Conservation (phyloP, 2,113 vertebrate genomes). For the Leucosticte australis region DNA sequence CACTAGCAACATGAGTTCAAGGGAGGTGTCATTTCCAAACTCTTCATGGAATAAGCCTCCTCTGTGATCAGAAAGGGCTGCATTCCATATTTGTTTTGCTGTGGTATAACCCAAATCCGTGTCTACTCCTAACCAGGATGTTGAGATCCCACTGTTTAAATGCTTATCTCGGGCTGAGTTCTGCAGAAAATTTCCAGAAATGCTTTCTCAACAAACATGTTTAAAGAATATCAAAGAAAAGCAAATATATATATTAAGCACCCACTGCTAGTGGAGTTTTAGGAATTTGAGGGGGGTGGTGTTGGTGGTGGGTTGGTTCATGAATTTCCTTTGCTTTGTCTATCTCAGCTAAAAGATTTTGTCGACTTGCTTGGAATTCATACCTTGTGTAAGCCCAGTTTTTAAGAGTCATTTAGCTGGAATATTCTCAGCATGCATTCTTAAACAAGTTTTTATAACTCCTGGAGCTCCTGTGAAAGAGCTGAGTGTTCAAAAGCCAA, state of each 20-base stretch:
- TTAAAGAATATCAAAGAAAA: not conserved
- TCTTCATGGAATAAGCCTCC: not conserved
- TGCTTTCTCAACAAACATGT: not conserved
- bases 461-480: not conserved
- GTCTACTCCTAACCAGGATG: not conserved
- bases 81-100: not conserved
- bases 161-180: not conserved
- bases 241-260: not conserved
- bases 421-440: not conserved
- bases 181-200: not conserved
- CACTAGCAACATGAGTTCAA: not conserved
- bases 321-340: not conserved
- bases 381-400: not conserved
- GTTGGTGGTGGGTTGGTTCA: rapidly evolving
- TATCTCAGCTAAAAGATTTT: not conserved
- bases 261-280: not conserved
- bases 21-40: not conserved
- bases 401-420: not conserved
- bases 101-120: not conserved
- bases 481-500: not conserved
- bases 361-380: not conserved
- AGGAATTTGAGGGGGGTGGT: not conserved
- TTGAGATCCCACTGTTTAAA: not conserved
- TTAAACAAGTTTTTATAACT: not conserved
- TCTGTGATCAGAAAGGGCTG: not conserved